Evolutionary conservation across 1,140 invertebrate genomes (phyloP).

Genomic region (Nilaparvata lugens): DNA sequence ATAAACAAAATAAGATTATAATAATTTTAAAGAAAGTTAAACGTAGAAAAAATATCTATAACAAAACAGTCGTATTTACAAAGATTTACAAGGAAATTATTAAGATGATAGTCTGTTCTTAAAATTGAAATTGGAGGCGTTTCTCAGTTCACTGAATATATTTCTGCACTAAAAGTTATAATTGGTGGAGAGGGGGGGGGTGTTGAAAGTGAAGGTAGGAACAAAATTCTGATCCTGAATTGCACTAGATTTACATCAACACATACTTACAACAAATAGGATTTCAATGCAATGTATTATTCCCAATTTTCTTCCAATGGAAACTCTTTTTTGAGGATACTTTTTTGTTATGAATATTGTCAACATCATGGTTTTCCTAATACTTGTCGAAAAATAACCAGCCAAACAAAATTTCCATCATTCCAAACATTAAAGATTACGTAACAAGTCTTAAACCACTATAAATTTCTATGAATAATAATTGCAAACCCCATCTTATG

Average conservation of each 20-base stretch:
- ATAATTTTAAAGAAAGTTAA: slow-evolving; percentile 4
- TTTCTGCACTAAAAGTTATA: slow-evolving; percentile 11
- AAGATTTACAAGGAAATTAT: background rate
- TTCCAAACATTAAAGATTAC: background rate
- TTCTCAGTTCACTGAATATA: slow-evolving; percentile 15
- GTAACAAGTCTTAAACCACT: background rate
- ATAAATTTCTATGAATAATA: slow-evolving; percentile 13
- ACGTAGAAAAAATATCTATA: background rate
- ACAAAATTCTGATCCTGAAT: background rate
- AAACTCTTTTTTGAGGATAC: too few relatives aligned
- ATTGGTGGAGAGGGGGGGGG: background rate
- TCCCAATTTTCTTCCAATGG: background rate
- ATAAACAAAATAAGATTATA: background rate
- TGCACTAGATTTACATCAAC: background rate
- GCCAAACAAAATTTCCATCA: background rate
- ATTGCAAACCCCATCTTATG: slow-evolving; percentile 18
- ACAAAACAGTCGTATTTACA: slow-evolving; percentile 8
- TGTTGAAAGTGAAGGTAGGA: background rate
- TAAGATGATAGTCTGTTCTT: background rate
- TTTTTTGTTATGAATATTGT: too few relatives aligned
- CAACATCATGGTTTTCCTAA: background rate
- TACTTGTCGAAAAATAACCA: background rate
- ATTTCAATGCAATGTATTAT: slow-evolving; percentile 1
- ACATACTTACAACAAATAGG: background rate
- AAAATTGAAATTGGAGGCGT: background rate